phyloP scores from a whole-genome alignment of 2,113 vertebrate genomes.

The Shinisaurus crocodilurus region DNA sequence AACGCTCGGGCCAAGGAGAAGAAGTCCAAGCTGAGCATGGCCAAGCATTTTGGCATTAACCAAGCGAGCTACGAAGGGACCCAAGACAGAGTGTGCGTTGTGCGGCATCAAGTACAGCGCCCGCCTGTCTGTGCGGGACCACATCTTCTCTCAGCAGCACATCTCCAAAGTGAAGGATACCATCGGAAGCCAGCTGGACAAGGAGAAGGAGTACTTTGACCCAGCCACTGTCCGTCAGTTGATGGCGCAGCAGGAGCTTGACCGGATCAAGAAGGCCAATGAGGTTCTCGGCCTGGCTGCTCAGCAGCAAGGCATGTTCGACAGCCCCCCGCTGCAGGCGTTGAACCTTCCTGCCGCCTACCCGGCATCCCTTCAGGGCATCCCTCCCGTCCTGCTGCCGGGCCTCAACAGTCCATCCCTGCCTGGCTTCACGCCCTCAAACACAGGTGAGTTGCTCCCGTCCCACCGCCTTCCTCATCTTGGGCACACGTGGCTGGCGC shows the following conservation, averaged over 20 bases:
- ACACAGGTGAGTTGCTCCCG: slow-evolving; percentile 89
- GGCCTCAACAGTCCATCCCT: slow-evolving; percentile 96
- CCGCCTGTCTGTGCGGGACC: slow-evolving; percentile 97
- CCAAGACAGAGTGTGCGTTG: slow-evolving; percentile 98
- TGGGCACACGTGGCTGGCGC: background rate
- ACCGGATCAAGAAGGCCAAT: slow-evolving; percentile 99
- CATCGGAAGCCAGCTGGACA: slow-evolving; percentile 97
- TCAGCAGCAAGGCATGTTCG: slow-evolving; percentile 95
- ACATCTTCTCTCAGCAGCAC: slow-evolving; percentile 99
- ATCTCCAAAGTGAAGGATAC: slow-evolving; percentile 99
- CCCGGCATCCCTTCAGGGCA: slow-evolving; percentile 91
- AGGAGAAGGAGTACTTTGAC: slow-evolving; percentile 99
- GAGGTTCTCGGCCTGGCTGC: slow-evolving; percentile 95
- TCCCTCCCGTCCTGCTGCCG: slow-evolving; percentile 95
- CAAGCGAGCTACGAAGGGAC: slow-evolving; percentile 98
- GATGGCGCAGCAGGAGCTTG: slow-evolving; percentile 99
- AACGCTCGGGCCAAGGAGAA: slow-evolving; percentile 99
- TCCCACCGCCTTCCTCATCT: background rate
- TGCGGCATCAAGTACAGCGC: slow-evolving; percentile 99
- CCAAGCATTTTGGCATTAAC: slow-evolving; percentile 99
- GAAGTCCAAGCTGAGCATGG: slow-evolving; percentile 99
- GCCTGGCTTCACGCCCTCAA: slow-evolving; percentile 96
- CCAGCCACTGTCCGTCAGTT: slow-evolving; percentile 98
- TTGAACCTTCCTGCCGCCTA: slow-evolving; percentile 95
- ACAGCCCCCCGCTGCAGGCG: slow-evolving; percentile 92